Percentiles rank a stretch among this genome's conserved stretches.
These are phyloP conservation scores for Copidosoma floridanum DNA, from an alignment of 1,140 invertebrate species.

Conservation along the genomic window DNA sequence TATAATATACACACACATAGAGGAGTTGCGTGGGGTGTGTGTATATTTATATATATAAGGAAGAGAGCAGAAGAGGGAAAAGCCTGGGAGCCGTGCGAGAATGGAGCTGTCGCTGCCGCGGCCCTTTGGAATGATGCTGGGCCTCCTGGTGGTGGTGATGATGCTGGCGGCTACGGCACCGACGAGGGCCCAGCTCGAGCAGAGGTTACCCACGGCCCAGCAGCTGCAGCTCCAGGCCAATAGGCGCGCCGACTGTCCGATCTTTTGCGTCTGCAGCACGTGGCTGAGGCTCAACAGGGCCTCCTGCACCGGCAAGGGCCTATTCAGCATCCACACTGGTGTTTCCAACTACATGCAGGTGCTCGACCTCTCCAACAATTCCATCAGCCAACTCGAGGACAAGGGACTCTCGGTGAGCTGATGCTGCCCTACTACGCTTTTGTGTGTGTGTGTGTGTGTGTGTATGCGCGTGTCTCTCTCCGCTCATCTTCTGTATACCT, in stretches of 20 bases:
- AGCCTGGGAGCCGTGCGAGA: background rate
- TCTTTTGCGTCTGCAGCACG: slow-evolving; percentile 26
- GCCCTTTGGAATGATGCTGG: background rate
- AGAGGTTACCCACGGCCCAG: background rate
- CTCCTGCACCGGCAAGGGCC: slow-evolving; percentile 42
- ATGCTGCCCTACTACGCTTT: slow-evolving; percentile 13
- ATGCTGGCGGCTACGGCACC: background rate
- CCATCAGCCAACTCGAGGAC: slow-evolving; percentile 39
- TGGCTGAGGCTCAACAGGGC: slow-evolving; percentile 23
- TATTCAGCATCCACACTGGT: slow-evolving; percentile 44
- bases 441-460: background rate
- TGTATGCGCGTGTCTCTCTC: too few species aligned
- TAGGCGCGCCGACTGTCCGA: slow-evolving; percentile 14
- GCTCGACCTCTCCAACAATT: slow-evolving; percentile 49
- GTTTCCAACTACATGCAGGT: slow-evolving; percentile 39
- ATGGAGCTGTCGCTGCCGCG: background rate
- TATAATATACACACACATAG: too few species aligned
- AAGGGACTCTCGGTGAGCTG: slow-evolving; percentile 43
- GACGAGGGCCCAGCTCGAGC: too few species aligned
- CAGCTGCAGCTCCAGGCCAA: too few species aligned
- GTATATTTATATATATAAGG: too few species aligned
- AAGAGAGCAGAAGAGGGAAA: too few species aligned
- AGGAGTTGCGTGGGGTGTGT: too few species aligned
- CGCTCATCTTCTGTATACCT: too few species aligned
- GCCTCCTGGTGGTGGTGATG: background rate